Evolutionary conservation across 2,113 vertebrate genomes (phyloP).

Genomic region (Sapajus apella): DNA sequence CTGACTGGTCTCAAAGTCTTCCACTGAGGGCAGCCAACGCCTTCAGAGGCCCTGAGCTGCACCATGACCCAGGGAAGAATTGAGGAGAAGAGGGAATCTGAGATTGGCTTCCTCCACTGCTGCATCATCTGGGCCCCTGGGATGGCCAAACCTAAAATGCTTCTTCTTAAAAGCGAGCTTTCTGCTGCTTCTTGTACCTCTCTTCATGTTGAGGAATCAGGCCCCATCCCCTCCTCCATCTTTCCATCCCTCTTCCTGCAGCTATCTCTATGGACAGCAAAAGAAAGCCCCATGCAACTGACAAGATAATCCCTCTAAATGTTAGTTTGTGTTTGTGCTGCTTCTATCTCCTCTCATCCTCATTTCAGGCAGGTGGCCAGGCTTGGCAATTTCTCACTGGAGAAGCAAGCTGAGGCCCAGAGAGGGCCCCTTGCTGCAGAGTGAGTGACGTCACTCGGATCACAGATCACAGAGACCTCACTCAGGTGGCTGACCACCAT

Average conservation of each 20-base stretch:
- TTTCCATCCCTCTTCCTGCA: neutral
- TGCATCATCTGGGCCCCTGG: neutral
- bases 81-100: neutral
- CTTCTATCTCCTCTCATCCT: fast-evolving
- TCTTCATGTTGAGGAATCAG: too few species aligned
- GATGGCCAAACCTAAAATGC: neutral
- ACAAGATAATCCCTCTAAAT: neutral
- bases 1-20: neutral
- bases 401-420: neutral
- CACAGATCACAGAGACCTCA: neutral
- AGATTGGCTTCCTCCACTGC: fast-evolving
- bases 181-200: neutral
- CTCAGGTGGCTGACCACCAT: neutral
- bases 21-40: neutral
- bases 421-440: neutral
- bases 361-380: neutral
- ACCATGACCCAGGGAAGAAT: neutral
- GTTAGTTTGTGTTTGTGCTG: neutral
- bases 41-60: neutral
- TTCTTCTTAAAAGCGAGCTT: neutral
- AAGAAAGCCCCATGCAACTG: neutral
- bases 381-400: neutral
- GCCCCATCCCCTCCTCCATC: neutral
- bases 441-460: neutral
- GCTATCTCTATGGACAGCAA: too few species aligned